phyloP scores from a whole-genome alignment of 2,888 invertebrate genomes.

The Cephus runcator region DNA sequence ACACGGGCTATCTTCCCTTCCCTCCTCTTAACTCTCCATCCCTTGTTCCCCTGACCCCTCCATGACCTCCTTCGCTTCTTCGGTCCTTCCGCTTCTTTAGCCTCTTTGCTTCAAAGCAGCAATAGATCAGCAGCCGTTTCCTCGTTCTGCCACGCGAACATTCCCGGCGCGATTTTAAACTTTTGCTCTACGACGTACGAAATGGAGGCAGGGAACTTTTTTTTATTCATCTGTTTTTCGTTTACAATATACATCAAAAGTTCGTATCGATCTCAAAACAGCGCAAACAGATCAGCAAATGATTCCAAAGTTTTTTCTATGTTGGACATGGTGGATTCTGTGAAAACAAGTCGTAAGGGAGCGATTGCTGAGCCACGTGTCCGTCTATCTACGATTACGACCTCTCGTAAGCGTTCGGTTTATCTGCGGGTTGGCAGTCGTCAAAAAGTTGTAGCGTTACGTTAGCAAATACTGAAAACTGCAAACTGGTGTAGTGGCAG shows the following conservation, averaged over 20 bases:
- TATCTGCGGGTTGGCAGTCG: slow-evolving; percentile 26
- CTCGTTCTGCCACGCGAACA: slow-evolving; percentile 13
- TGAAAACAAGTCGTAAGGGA: slow-evolving; percentile 40
- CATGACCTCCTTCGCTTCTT: slow-evolving; percentile 16
- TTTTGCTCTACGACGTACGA: background rate
- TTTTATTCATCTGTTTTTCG: background rate
- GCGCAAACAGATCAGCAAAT: background rate
- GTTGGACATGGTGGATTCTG: slow-evolving; percentile 19
- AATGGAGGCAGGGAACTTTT: background rate
- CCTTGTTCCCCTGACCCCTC: background rate
- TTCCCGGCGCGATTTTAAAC: background rate
- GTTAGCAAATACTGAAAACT: background rate
- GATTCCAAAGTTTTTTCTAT: background rate
- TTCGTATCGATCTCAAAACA: background rate
- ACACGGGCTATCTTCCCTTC: slow-evolving; percentile 15
- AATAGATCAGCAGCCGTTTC: slow-evolving; percentile 43
- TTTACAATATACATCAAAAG: background rate
- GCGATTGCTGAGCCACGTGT: slow-evolving; percentile 20
- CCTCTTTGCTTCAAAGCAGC: slow-evolving; percentile 37
- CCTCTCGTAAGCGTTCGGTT: slow-evolving; percentile 34
- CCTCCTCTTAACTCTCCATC: background rate
- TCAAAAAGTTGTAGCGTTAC: slow-evolving; percentile 38
- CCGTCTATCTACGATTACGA: slow-evolving; percentile 29
- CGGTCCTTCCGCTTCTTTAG: slow-evolving; percentile 21
- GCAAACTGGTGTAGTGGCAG: slow-evolving; percentile 10